Conservation (phyloP, 1,140 invertebrate species). For the Zaprionus nigranus region DNA sequence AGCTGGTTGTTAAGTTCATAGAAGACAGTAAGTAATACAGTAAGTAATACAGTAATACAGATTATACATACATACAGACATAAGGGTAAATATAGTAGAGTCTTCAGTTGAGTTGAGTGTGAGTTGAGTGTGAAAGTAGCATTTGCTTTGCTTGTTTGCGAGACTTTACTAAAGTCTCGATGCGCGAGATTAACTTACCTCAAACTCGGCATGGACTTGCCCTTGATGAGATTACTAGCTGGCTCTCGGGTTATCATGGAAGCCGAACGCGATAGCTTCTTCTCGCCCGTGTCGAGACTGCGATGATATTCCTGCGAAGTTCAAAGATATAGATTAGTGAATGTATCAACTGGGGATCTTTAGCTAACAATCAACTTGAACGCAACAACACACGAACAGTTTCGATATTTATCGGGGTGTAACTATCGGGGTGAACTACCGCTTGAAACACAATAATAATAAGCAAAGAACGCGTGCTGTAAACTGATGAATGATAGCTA, state of each 20-base stretch:
- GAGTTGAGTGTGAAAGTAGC: constrained; percentile 15
- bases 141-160: constrained; percentile 20
- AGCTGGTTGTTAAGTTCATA: constrained; percentile 77
- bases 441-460: constrained; percentile 51
- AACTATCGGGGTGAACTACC: constrained; percentile 28
- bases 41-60: constrained; percentile 43
- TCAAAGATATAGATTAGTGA: constrained; percentile 5
- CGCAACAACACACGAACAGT: constrained; percentile 50
- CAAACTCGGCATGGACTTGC: constrained; percentile 97
- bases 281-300: constrained; percentile 91
- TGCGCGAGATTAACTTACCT: constrained; percentile 87
- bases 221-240: constrained; percentile 92
- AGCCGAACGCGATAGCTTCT: constrained; percentile 88
- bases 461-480: constrained; percentile 50
- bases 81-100: background rate
- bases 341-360: background rate
- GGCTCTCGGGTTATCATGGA: constrained; percentile 86
- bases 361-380: constrained; percentile 44
- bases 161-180: background rate
- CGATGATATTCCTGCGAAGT: constrained; percentile 89
- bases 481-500: constrained; percentile 50
- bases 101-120: constrained; percentile 24
- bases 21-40: constrained; percentile 52
- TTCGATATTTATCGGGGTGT: constrained; percentile 9
- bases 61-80: constrained; percentile 23